These are phyloP conservation scores for Drosophila stalkeri DNA, from an alignment of 2,888 invertebrate genomes.

Conservation along the genomic window DNA sequence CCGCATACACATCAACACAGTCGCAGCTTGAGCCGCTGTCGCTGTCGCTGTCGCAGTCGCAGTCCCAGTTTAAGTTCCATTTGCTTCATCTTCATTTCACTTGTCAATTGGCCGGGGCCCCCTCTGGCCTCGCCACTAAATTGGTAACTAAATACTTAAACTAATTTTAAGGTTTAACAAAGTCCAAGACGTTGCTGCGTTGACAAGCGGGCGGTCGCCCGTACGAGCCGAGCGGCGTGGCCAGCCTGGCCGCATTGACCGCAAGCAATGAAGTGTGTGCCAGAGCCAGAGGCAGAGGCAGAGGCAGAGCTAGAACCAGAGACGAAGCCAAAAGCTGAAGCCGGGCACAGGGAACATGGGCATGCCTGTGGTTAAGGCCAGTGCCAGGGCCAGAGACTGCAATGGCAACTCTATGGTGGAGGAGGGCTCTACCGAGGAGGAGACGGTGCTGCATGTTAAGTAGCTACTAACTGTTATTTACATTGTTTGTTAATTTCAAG, in stretches of 20 bases:
- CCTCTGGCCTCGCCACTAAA: constrained; percentile 56
- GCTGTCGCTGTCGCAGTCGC: constrained; percentile 1
- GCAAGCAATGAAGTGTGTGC: constrained; percentile 69
- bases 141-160: constrained; percentile 83
- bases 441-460: constrained; percentile 58
- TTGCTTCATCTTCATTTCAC: constrained; percentile 42
- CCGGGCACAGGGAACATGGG: constrained; percentile 11
- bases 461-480: constrained; percentile 79
- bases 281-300: constrained; percentile 21
- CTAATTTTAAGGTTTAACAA: constrained; percentile 82
- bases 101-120: constrained; percentile 47
- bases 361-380: constrained; percentile 40
- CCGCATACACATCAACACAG: constrained; percentile 65
- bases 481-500: constrained; percentile 76
- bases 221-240: constrained; percentile 4
- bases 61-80: constrained; percentile 31
- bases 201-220: constrained; percentile 50
- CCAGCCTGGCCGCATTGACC: constrained; percentile 62
- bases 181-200: constrained; percentile 72
- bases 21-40: constrained; percentile 23
- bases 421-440: constrained; percentile 31
- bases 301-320: constrained; percentile 25
- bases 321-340: constrained; percentile 18
- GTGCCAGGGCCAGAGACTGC: constrained; percentile 22
- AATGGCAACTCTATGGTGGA: constrained; percentile 8